Conservation (phyloP, 2,797 vertebrate genomes). For the Oryzias dopingdopingensis region DNA sequence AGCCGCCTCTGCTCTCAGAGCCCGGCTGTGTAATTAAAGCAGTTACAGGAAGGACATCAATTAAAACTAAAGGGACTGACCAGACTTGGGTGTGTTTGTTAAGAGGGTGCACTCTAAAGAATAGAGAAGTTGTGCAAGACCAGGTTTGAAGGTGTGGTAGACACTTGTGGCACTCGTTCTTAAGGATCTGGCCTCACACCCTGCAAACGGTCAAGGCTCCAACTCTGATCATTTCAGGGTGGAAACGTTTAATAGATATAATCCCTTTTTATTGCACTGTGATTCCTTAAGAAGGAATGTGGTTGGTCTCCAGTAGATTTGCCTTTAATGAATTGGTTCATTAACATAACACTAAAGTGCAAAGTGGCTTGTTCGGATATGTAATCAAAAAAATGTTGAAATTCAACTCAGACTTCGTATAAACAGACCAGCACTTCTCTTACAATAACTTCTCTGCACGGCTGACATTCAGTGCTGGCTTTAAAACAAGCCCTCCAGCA, state of each 20-base stretch:
- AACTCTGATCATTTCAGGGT: too few species aligned
- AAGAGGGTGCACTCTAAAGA: constrained; percentile 29
- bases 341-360: neutral
- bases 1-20: constrained; percentile 49
- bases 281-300: neutral
- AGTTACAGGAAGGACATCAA: constrained; percentile 53
- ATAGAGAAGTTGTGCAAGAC: constrained; percentile 72
- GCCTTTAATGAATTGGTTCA: too few species aligned
- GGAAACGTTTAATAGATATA: neutral
- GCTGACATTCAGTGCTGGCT: constrained; percentile 5
- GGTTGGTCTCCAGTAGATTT: neutral
- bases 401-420: neutral
- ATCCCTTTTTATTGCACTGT: neutral
- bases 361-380: neutral
- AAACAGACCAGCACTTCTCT: neutral
- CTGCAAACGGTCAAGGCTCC: constrained; percentile 51
- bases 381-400: neutral
- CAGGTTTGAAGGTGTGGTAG: constrained; percentile 67
- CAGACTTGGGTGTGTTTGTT: constrained; percentile 48
- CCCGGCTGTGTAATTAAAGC: constrained; percentile 54
- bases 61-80: constrained; percentile 35
- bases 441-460: constrained; percentile 13
- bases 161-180: constrained; percentile 33
- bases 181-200: constrained; percentile 53
- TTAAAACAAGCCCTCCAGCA: constrained; percentile 34